Evolutionary conservation across 2,113 vertebrate genomes (phyloP), one percentile per base, ranked within the genome.

Genomic region (Sinocyclocheilus anophthalmus): DNA sequence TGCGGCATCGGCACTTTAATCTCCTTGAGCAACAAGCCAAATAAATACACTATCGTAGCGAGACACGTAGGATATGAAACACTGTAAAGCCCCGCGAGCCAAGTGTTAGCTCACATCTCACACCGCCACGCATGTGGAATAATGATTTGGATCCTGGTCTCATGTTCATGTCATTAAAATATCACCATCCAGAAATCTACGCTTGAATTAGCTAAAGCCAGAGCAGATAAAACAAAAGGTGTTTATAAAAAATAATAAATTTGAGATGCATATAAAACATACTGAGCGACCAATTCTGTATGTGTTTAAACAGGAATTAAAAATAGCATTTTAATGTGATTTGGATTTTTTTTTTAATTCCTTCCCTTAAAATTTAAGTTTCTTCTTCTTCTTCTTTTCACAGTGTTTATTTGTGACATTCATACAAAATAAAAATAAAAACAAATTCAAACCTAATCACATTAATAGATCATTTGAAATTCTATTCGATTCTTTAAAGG

Each of bases 21-120:
- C 91, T 86, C 63, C 65, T 87, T 84, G 90, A 93, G 92, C 88
- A 85, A 14, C 57, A 83, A 77, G 88, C 81, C 87, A 88, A 88
- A 93, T 91, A 90, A 91, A 92, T 85, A 73, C 59, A 86, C 83
- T 85, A 87, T 93, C 63, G 9, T 63, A 42, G 87, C 22, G 57
- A 26, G 30, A 84, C 84, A 83, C 13, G 57, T 81, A 85, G 84
- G 24, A 83, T 70, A 88, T 86, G 86, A 92, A 91, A 89, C 91
- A 89, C 85, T 92, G 75, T 88, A 93, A 92, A 87, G n/a, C 55
- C 37, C 33, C 4, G 75, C 53, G 72, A 53, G 59, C 13, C 67
- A 50, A 84, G 84, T 39, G 24, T 78, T 73, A 86, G 86, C 73
- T 86, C 50, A 79, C 63, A 75, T 79, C 75, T 81, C 85, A 78